These are phyloP conservation scores for Megalops atlanticus DNA, from an alignment of 2,113 vertebrate genomes.

Conservation along the genomic window DNA sequence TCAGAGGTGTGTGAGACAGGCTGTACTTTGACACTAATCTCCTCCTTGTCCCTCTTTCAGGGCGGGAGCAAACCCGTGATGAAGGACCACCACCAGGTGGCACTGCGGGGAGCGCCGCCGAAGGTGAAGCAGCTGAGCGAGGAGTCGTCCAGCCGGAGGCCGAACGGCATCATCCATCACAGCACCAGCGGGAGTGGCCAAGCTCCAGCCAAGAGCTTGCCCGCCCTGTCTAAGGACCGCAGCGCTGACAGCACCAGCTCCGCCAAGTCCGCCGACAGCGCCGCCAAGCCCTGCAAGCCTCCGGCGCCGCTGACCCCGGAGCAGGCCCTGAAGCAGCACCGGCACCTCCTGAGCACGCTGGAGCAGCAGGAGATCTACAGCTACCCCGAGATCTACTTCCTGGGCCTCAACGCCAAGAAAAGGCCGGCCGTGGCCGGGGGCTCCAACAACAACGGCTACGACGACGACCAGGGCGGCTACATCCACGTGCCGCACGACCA, in stretches of 20 bases:
- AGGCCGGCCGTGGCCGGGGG: conserved; percentile 84
- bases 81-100: conserved; percentile 76
- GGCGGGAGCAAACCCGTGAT: conserved; percentile 72
- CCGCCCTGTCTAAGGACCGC: conserved; percentile 76
- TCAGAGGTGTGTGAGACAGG: not conserved
- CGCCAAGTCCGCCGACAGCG: conserved; percentile 68
- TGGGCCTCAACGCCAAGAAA: conserved; percentile 94
- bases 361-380: conserved; percentile 89
- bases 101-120: conserved; percentile 75
- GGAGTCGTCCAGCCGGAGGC: conserved; percentile 83
- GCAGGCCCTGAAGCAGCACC: conserved; percentile 88
- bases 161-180: conserved; percentile 67
- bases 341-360: conserved; percentile 81
- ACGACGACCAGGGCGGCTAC: conserved; percentile 94
- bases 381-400: conserved; percentile 89
- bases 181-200: conserved; percentile 57
- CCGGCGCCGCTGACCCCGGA: conserved; percentile 78
- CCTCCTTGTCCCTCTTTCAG: conserved; percentile 44
- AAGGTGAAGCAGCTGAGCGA: conserved; percentile 93
- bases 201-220: conserved; percentile 70
- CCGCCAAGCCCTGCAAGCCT: conserved; percentile 68
- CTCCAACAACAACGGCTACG: conserved; percentile 89
- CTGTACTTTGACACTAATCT: not conserved
- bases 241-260: conserved; percentile 75
- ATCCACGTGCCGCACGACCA: conserved; percentile 93